A percentile compares a stretch with the other conserved stretches of the same genome.
These are phyloP conservation scores for Dicranocentrus wangi DNA, from an alignment of 2,888 invertebrate genomes.

Conservation along the genomic window DNA sequence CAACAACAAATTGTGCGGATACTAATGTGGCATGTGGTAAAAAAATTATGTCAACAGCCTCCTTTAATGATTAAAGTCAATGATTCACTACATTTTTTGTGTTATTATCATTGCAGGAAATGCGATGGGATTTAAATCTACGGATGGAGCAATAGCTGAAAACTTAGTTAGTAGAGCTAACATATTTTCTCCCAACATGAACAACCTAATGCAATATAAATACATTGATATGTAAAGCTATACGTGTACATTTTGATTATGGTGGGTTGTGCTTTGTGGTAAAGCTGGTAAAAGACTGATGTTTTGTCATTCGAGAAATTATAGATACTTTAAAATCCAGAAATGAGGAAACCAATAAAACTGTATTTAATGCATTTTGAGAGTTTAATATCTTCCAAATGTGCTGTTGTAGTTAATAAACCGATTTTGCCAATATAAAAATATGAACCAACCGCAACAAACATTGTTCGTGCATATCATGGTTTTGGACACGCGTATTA, in stretches of 20 bases:
- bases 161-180: conserved; percentile 61
- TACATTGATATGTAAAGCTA: conserved; percentile 31
- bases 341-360: no score
- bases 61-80: not conserved
- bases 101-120: conserved; percentile 45
- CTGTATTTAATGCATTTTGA: no score
- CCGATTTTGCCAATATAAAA: no score
- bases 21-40: conserved; percentile 61
- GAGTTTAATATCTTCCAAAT: no score
- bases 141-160: conserved; percentile 59
- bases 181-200: conserved; percentile 63
- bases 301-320: not conserved
- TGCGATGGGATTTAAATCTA: conserved; percentile 59
- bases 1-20: conserved; percentile 65
- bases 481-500: no score
- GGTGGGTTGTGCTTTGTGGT: not conserved
- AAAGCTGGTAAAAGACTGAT: not conserved
- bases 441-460: no score
- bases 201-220: conserved; percentile 43
- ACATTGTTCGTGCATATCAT: no score
- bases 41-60: not conserved
- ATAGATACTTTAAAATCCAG: no score
- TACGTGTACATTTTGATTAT: not conserved
- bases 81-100: not conserved
- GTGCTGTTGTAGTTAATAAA: no score